Percentiles rank a stretch among this genome's conserved stretches.
phyloP scores from a whole-genome alignment of 2,113 vertebrate species.

The Panthera uncia region DNA sequence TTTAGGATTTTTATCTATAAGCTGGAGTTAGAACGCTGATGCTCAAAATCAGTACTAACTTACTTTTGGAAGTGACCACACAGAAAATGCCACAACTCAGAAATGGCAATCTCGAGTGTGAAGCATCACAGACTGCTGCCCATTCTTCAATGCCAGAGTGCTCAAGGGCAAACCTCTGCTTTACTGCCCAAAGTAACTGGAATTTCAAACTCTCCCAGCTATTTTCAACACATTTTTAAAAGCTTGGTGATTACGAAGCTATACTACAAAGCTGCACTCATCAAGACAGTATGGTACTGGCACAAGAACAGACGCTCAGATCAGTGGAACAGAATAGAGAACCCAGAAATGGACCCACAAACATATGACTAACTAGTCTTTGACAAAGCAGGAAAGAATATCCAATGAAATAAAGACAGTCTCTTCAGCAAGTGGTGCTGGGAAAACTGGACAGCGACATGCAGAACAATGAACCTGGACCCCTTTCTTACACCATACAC shows the following conservation, averaged over 20 bases:
- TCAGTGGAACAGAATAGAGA: no score
- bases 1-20: neutral
- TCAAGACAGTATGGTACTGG: no score
- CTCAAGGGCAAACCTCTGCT: neutral
- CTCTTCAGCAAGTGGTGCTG: no score
- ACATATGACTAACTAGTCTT: no score
- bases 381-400: no score
- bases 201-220: neutral
- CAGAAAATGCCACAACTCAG: neutral
- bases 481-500: no score
- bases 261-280: no score
- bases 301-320: no score
- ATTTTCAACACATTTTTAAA: neutral
- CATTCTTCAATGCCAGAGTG: neutral
- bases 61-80: neutral
- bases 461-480: no score
- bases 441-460: no score
- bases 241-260: neutral
- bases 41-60: neutral
- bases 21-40: neutral
- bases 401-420: no score
- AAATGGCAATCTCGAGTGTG: neutral
- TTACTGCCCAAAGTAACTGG: neutral
- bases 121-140: neutral
- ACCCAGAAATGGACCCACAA: no score